phyloP scores from a whole-genome alignment of 2,113 vertebrate genomes.

The Eretmochelys imbricata region DNA sequence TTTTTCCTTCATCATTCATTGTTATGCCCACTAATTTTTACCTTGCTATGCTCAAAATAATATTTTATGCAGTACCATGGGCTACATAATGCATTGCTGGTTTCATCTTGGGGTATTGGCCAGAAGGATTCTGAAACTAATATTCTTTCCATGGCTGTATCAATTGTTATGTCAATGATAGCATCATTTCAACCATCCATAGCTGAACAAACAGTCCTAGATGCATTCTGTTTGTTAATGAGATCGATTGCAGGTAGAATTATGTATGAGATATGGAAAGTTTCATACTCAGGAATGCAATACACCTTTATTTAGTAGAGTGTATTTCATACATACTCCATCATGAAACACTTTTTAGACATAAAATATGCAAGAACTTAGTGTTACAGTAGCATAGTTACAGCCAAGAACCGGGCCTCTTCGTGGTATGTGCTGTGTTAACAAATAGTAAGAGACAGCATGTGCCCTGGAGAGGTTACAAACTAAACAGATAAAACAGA shows the following conservation, averaged over 20 bases:
- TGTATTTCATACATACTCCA: not conserved
- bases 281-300: not conserved
- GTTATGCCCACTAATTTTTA: not conserved
- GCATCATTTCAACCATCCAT: not conserved
- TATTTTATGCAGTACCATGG: not conserved
- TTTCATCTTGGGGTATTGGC: not conserved
- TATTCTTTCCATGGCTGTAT: not conserved
- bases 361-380: not conserved
- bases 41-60: not conserved
- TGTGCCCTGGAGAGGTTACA: not conserved
- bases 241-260: not conserved
- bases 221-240: not conserved
- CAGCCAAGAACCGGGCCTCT: accelerated
- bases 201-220: not conserved
- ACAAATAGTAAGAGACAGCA: not conserved
- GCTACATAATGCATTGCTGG: not conserved
- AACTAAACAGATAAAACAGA: not conserved
- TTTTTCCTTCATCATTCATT: not conserved
- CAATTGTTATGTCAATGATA: not conserved
- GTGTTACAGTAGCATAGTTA: not conserved
- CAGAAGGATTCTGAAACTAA: not conserved
- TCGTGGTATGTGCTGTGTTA: not conserved
- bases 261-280: not conserved
- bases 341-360: not conserved
- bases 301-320: not conserved